A percentile compares a stretch with the other conserved stretches of the same genome.
phyloP scores from a whole-genome alignment of 2,113 vertebrate species.

The Scalopus aquaticus region DNA sequence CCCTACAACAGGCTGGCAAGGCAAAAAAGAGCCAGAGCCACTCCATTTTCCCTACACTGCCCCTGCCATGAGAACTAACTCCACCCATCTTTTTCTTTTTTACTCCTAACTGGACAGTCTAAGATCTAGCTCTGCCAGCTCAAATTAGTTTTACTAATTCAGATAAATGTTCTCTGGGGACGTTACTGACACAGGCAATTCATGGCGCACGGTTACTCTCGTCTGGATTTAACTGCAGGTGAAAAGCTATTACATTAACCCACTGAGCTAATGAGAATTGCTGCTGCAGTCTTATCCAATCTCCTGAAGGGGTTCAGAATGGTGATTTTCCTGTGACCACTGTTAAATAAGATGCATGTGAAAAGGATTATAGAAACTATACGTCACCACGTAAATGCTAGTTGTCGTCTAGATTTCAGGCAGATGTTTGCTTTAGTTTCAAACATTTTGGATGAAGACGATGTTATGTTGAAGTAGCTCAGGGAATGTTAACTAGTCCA shows the following conservation, averaged over 20 bases:
- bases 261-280: neutral
- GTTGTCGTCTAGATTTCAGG: neutral
- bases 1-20: too few relatives aligned
- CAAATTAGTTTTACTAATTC: slow-evolving; percentile 64
- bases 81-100: neutral
- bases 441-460: neutral
- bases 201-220: neutral
- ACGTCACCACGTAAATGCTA: neutral
- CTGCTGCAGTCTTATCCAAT: neutral
- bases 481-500: neutral
- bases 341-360: neutral
- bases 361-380: neutral
- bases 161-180: slow-evolving; percentile 34
- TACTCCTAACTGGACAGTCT: neutral
- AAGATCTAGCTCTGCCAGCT: neutral
- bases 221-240: neutral
- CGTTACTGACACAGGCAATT: neutral
- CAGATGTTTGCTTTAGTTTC: neutral
- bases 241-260: slow-evolving; percentile 60
- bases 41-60: too few relatives aligned
- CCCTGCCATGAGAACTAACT: neutral
- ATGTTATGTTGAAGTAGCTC: neutral
- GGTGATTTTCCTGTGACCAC: neutral
- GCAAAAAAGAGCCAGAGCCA: too few relatives aligned
- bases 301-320: neutral